Conservation (phyloP, 2,888 invertebrate genomes). For the Watsonalla cultraria region DNA sequence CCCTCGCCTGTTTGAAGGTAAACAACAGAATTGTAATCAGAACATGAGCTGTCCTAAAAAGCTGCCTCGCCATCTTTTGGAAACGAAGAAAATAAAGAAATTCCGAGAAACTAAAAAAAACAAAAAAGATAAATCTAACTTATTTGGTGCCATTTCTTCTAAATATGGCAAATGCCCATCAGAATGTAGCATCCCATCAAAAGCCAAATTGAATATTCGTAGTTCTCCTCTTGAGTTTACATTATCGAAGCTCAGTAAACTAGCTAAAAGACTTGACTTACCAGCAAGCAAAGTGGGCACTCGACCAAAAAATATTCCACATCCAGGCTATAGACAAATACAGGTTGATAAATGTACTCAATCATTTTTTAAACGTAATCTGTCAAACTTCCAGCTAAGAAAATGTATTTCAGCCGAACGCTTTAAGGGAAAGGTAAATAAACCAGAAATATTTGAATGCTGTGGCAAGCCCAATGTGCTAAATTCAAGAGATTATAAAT, state of each 20-base stretch:
- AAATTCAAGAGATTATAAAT: neutral
- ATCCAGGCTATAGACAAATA: neutral
- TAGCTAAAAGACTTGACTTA: neutral
- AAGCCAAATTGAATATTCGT: neutral
- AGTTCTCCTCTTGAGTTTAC: neutral
- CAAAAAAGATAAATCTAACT: no score
- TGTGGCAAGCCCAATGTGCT: neutral
- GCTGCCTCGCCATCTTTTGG: no score
- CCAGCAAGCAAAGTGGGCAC: neutral
- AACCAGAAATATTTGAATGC: neutral
- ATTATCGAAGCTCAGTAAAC: neutral
- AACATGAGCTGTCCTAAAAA: no score
- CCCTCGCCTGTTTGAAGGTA: no score
- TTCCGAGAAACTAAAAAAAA: no score
- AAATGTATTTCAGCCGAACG: neutral
- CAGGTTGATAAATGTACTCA: neutral
- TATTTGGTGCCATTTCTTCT: neutral
- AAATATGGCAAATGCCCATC: neutral
- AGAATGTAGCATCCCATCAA: neutral
- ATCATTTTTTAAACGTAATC: neutral
- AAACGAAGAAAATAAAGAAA: no score
- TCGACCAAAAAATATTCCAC: neutral
- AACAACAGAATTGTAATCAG: no score
- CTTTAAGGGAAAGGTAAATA: neutral
- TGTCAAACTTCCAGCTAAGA: neutral